Evolutionary conservation across 1,140 invertebrate genomes (phyloP).

Genomic region (Cotesia glomerata): DNA sequence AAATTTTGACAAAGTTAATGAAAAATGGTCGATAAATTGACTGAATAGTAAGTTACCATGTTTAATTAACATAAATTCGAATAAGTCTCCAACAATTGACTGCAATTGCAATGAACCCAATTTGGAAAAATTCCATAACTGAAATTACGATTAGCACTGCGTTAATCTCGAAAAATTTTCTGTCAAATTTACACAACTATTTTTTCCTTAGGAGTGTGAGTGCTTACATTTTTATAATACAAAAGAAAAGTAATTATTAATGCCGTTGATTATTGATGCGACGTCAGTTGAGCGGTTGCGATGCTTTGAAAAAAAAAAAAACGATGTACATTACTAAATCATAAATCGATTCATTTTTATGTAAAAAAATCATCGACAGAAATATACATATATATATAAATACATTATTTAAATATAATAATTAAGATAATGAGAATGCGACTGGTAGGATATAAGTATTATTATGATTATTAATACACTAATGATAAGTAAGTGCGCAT

Average conservation of each 20-base stretch:
- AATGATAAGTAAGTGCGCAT: conserved; percentile 40
- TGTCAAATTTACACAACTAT: no score
- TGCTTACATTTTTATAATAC: neutral
- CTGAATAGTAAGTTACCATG: no score
- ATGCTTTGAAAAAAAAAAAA: neutral
- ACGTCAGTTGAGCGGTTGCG: neutral
- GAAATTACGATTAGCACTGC: no score
- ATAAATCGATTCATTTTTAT: conserved; percentile 2
- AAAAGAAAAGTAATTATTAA: neutral
- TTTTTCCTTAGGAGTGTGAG: neutral
- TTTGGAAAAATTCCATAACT: no score
- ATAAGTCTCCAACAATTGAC: no score
- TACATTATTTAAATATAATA: neutral
- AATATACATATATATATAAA: conserved; percentile 7
- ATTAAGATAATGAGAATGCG: conserved; percentile 29
- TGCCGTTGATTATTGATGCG: neutral
- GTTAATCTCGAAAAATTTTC: no score
- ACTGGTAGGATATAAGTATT: conserved; percentile 40
- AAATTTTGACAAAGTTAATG: no score
- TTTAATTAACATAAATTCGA: no score
- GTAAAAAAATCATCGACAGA: conserved; percentile 5
- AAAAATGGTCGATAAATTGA: no score
- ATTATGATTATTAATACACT: conserved; percentile 29
- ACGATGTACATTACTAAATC: conserved; percentile 14
- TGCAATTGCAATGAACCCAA: no score